Base-by-base conservation (phyloP, 30 jellyfish, hydroid and myxozoan species). In the Turritopsis dohrnii region DNA sequence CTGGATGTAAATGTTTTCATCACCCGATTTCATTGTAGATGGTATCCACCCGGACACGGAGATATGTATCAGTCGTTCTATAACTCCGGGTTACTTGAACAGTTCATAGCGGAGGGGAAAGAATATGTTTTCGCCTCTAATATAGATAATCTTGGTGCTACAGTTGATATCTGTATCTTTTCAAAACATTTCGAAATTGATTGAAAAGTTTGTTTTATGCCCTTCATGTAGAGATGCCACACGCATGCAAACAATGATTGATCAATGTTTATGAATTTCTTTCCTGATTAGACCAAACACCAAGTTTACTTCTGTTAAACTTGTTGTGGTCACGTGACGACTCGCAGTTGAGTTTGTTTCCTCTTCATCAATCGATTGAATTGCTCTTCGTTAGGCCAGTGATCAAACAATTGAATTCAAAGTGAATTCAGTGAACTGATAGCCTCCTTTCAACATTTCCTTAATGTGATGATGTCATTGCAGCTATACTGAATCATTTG, bases 41-140 rank as follows among this genome's bases (percentile, higher is more conserved):
- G 99, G 99, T 94, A 89, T 72, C 99, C 99, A 20, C 99, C 99
- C 71, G 99, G 99, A 22, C 99, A 94, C 53, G 99, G 99, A 24
- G 96, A 94, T 79, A 88, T 77, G 65, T 94, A 94, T 75, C 97
- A 94, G 41, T 80, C 99, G 26, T 94, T 94, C 80, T 88, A 88
- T 66, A 84, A 94, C 53, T 94, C 97, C 1, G 99, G 99, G 20
- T 71, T 94, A 41, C 86, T 94, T 27, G 92, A 82, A 21, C 83
- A 85, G 31, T 94, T 94, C 85, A 88, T 94, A 30, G 83, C 86
- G 25, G 86, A 86, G 65, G 99, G 99, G 23, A 89, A 89, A 74
- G 99, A 94, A 71, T 86, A 81, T 54, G 96, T 90, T 16, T 94
- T 94, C 80, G 91, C 85, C n/a, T 94, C 99, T 8, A 94, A 94